These are phyloP conservation scores for Actenoides lindsayi DNA, from an alignment of 2,113 vertebrate species.

Conservation along the genomic window DNA sequence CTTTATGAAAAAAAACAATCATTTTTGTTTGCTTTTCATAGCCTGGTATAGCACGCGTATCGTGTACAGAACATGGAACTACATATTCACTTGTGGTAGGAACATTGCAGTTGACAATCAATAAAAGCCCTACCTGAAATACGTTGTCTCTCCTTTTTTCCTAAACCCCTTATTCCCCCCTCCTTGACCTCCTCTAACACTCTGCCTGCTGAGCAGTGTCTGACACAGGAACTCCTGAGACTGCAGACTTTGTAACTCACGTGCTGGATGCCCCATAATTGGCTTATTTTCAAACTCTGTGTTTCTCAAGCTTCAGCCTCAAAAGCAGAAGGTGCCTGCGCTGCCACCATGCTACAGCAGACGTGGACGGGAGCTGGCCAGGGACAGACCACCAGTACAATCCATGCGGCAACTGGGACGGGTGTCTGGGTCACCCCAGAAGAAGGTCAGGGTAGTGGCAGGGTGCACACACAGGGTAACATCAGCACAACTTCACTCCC, in stretches of 20 bases:
- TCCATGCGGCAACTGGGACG: accelerated
- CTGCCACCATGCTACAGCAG: accelerated
- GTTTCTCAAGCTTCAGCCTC: background rate
- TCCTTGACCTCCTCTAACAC: background rate
- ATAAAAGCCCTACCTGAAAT: background rate
- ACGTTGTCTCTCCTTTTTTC: background rate
- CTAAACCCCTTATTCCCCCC: background rate
- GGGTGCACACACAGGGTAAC: accelerated
- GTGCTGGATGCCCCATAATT: background rate
- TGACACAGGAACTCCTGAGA: background rate
- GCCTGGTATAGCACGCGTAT: background rate
- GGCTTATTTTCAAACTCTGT: background rate
- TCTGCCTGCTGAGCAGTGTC: background rate
- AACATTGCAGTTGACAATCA: background rate
- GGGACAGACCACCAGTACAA: background rate
- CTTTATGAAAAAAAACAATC: background rate
- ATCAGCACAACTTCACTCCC: background rate
- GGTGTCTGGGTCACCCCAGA: background rate
- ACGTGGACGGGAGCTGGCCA: background rate
- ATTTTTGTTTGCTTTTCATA: background rate
- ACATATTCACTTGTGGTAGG: background rate
- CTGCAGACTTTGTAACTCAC: background rate
- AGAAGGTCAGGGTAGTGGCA: background rate
- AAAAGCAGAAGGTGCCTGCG: background rate
- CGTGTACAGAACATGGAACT: background rate